Conservation (phyloP, 2,888 invertebrate species). For the Bellardia bayeri region DNA sequence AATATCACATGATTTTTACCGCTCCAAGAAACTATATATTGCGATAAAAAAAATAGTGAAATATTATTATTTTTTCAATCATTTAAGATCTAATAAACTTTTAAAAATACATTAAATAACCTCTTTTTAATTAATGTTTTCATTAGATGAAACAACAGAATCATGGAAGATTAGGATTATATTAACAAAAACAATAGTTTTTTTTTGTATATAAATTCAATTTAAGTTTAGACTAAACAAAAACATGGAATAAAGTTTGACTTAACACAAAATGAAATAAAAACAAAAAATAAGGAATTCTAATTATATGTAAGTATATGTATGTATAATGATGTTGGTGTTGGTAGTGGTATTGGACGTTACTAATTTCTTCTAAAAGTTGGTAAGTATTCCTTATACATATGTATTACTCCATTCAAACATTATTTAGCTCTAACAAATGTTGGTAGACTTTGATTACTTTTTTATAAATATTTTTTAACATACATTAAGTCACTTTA, state of each 20-base stretch:
- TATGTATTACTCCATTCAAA: background rate
- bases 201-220: background rate
- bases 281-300: slow-evolving; percentile 1
- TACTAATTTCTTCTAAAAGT: slow-evolving; percentile 48
- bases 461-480: slow-evolving; percentile 32
- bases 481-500: slow-evolving; percentile 63
- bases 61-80: too few relatives aligned
- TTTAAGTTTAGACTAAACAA: background rate
- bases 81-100: background rate
- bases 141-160: background rate
- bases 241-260: slow-evolving; percentile 23
- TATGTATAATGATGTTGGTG: background rate
- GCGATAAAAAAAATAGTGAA: too few relatives aligned
- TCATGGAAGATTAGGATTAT: slow-evolving; percentile 6
- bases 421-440: slow-evolving; percentile 34
- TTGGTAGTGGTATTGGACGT: slow-evolving; percentile 26
- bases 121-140: background rate
- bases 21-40: too few relatives aligned
- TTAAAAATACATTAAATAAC: background rate
- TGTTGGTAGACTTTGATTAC: slow-evolving; percentile 46
- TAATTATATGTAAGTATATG: background rate
- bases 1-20: too few relatives aligned
- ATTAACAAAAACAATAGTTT: background rate
- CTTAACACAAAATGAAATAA: background rate
- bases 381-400: slow-evolving; percentile 7